These are phyloP conservation scores for Pheosia tremula DNA, from an alignment of 2,888 invertebrate species.

Conservation along the genomic window DNA sequence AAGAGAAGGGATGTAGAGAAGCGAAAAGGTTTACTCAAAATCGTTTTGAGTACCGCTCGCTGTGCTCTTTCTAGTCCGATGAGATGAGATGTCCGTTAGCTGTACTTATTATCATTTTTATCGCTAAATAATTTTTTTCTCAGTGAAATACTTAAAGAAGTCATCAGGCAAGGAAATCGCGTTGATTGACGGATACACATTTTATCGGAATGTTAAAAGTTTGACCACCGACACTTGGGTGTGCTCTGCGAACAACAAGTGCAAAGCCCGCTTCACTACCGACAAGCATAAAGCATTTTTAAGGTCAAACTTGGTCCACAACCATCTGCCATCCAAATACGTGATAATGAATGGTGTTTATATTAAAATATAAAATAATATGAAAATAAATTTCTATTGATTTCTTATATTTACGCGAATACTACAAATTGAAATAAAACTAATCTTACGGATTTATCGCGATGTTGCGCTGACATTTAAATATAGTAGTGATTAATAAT, in stretches of 20 bases:
- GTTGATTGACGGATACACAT: conserved; percentile 48
- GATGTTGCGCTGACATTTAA: no score
- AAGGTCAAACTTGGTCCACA: conserved; percentile 11
- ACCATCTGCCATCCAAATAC: conserved; percentile 10
- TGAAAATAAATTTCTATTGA: no score
- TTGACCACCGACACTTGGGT: conserved; percentile 8
- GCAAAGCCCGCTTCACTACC: conserved; percentile 27
- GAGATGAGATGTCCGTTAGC: no score
- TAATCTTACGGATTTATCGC: no score
- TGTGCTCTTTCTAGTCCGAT: no score
- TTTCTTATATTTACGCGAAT: no score
- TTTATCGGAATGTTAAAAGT: conserved; percentile 26
- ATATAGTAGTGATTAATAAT: no score
- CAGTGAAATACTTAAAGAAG: conserved; percentile 39
- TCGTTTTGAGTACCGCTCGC: no score
- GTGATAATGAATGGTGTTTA: conserved; percentile 11
- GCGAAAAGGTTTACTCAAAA: no score
- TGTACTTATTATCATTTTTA: no score
- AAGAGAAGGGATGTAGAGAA: no score
- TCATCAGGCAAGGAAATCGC: conserved; percentile 40
- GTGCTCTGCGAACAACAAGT: conserved; percentile 6
- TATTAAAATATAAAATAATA: conserved; percentile 3
- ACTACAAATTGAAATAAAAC: no score
- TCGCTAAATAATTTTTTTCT: conserved; percentile 11
- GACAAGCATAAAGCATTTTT: conserved; percentile 12